Evolutionary conservation across 2,113 vertebrate species (phyloP).

Genomic region (Gobiocypris rarus): DNA sequence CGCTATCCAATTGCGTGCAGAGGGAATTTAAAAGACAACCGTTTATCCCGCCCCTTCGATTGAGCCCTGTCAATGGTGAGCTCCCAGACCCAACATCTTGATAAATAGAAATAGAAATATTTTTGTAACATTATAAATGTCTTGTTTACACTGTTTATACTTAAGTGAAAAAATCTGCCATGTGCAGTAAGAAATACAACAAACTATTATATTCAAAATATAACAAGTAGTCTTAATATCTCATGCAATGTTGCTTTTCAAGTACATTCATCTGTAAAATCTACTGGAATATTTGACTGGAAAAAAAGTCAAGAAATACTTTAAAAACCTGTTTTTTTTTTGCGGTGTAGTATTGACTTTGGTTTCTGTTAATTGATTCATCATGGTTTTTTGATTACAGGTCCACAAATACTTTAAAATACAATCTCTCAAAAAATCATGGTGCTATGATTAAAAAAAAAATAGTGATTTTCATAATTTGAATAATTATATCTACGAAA

Average conservation of each 20-base stretch:
- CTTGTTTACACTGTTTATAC: background rate
- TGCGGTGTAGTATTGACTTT: slow-evolving; percentile 32
- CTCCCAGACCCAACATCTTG: too few species aligned
- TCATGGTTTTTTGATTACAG: background rate
- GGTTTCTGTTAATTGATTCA: slow-evolving; percentile 28
- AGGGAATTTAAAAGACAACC: too few species aligned
- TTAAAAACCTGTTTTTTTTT: background rate
- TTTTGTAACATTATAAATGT: background rate
- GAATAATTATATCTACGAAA: slow-evolving; percentile 28
- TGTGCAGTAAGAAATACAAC: background rate
- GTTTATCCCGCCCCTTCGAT: too few species aligned
- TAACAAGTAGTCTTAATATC: background rate
- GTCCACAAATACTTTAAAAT: slow-evolving; percentile 32
- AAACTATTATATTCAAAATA: background rate
- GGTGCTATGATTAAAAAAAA: background rate
- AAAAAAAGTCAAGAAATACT: slow-evolving; percentile 7
- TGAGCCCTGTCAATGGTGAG: too few species aligned
- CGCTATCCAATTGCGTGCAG: too few species aligned
- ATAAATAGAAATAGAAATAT: background rate
- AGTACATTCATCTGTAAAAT: background rate
- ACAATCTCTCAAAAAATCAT: slow-evolving; percentile 37
- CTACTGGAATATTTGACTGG: slow-evolving; percentile 14
- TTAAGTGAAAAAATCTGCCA: background rate
- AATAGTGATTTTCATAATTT: slow-evolving; percentile 23
- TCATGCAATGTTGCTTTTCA: slow-evolving; percentile 12